Base-by-base conservation (phyloP, 1,140 invertebrate genomes). In the Megalonaias nervosa region DNA sequence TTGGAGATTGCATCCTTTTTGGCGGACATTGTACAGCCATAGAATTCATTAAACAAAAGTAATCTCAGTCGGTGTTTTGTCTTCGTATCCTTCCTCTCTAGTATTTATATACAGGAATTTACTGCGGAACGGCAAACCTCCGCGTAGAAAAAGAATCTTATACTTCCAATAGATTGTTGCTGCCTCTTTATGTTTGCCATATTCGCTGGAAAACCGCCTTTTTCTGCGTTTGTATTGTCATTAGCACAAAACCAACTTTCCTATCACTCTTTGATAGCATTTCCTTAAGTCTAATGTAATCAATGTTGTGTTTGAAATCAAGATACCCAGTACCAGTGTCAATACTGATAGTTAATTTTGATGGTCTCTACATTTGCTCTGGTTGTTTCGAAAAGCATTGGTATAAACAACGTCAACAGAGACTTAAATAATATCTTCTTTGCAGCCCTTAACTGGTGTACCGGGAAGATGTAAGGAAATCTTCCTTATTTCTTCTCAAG, bases 1-100 rank as follows among this genome's bases (percentile, higher is more conserved):
- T 80, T 77, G 12, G 48, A 21, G 15, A 80, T 26, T 5, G 56
- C 79, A 78, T 80, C 79, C 74, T 80, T 80, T 56, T 80, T 80
- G 4, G 76, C 67, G 56, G 67, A 60, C 60, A 80, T 77, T n/a
- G 31, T 48, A 31, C 71, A 68, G 14, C 72, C 69, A 71, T 80
- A 62, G 23, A 59, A 21, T 65, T 48, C 71, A 2, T 31, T 61
- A 21, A 77, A 76, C 66, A 16, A 59, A 48, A 59, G 71, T 64
- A n/a, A 80, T 80, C 19, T 77, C 64, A 21, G 16, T 60, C 12
- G 71, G 57, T 59, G 74, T 23, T n/a, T 67, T 60, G 19, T 78
- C 38, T 9, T 62, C 19, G 61, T 71, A 71, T 3, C 66, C 78
- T 48, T n/a, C 14, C 56, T 79, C 76, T 26, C 57, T 21, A 23